phyloP scores from a whole-genome alignment of 92 coral and sea anemone genomes.

The Desmophyllum pertusum region DNA sequence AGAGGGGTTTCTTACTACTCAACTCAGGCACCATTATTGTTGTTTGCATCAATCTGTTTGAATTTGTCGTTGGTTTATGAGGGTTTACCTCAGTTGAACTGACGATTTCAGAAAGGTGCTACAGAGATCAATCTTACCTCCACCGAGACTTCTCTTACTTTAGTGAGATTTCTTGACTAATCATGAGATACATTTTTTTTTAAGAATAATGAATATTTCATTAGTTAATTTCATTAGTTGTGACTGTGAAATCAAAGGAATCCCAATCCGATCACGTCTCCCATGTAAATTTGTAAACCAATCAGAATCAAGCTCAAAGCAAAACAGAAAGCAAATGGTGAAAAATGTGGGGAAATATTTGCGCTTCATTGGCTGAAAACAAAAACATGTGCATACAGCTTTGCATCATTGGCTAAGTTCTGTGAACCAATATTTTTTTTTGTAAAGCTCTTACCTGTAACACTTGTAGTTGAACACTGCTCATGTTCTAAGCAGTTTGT shows the following conservation, averaged over 20 bases:
- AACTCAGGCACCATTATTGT: background rate
- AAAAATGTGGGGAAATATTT: background rate
- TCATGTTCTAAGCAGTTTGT: background rate
- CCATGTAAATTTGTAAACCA: background rate
- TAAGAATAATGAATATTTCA: too few species aligned
- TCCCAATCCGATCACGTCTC: background rate
- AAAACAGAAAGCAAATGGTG: background rate
- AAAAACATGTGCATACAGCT: background rate
- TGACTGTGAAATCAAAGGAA: background rate
- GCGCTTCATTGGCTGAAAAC: too few species aligned
- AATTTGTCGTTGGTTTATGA: slow-evolving; percentile 3
- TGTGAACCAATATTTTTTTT: too few species aligned
- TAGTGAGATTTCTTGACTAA: slow-evolving; percentile 79
- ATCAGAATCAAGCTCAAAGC: background rate
- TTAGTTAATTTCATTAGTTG: too few species aligned
- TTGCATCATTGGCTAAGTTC: too few species aligned
- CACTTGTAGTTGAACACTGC: background rate
- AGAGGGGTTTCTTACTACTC: too few species aligned
- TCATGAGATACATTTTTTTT: slow-evolving; percentile 52
- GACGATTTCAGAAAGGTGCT: slow-evolving; percentile 57
- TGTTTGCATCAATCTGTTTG: slow-evolving; percentile 10
- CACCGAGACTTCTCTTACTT: slow-evolving; percentile 80
- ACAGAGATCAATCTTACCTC: slow-evolving; percentile 69
- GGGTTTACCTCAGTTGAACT: slow-evolving; percentile 34
- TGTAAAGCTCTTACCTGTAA: too few species aligned